Conservation (phyloP, 2,888 invertebrate species). For the Ptilodon capucinus region DNA sequence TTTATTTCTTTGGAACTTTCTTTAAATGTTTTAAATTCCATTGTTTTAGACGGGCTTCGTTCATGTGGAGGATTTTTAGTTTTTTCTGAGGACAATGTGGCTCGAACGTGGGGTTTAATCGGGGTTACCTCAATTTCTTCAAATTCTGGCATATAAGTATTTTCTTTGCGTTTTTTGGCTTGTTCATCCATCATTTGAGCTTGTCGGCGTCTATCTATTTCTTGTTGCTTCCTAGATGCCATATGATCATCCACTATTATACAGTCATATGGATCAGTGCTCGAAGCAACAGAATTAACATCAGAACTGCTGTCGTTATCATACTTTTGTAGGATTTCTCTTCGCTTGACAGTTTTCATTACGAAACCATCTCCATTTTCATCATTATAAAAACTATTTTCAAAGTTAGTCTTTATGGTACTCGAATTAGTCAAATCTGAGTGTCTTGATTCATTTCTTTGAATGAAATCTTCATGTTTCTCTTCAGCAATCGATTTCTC, state of each 20-base stretch:
- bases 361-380: constrained; percentile 85
- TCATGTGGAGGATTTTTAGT: constrained; percentile 68
- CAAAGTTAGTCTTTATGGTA: constrained; percentile 80
- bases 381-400: constrained; percentile 86
- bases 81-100: constrained; percentile 70
- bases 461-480: constrained; percentile 66
- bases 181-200: constrained; percentile 64
- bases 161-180: constrained; percentile 70
- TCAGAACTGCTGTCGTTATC: constrained; percentile 86
- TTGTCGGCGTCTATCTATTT: constrained; percentile 72
- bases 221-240: constrained; percentile 79
- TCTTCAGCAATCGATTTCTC: constrained; percentile 74
- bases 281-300: constrained; percentile 85
- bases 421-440: constrained; percentile 76
- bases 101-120: constrained; percentile 74
- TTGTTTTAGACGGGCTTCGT: constrained; percentile 66
- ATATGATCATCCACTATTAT: constrained; percentile 92
- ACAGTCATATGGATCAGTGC: constrained; percentile 90
- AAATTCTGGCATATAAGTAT: constrained; percentile 75
- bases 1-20: constrained; percentile 77
- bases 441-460: constrained; percentile 74
- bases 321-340: constrained; percentile 88
- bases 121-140: constrained; percentile 79
- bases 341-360: constrained; percentile 88
- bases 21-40: constrained; percentile 80